Evolutionary conservation across 64 coral and sea anemone species (phyloP), one percentile per base, ranked within the genome.

Genomic region (Trachythela sp.): DNA sequence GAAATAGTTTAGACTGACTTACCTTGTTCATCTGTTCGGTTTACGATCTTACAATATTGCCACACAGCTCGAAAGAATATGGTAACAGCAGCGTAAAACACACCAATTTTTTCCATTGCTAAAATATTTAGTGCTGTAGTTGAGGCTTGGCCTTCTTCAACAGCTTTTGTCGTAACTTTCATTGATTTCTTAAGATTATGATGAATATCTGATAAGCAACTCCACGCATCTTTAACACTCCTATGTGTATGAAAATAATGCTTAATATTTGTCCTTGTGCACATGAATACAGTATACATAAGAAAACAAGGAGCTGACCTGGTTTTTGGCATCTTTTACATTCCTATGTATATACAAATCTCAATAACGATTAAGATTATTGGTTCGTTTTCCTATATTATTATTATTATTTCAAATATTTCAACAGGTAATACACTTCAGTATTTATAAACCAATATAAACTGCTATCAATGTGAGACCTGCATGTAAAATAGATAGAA

Each of bases 41-140:
- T 97, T 43, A 97, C 91, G 30, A 88, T 90, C 40, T 92, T 94
- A 35, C 95, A 97, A 49, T 97, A 97, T 91, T 97, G 92, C 95
- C 95, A 97, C 14, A 97, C 95, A 32, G 95, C 92, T 72, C 94
- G 95, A 50, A 97, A 89, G 87, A 97, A 97, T 27, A 97, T 58
- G 20, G 90, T 90, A 24, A 90, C 90, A 26, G 89, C 59, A 0
- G 95, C 95, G 92, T 92, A 97, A 76, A 97, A 94, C 4, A 97
- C 88, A 9, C 95, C 95, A 89, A 91, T 84, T 42, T 97, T 94
- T 36, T 97, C 95, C 36, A 90, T 24, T 34, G 87, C 80, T 54
- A 80, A 18, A 34, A 80, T 30, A 80, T 80, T 80, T 9, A 80
- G 75, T 15, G 31, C 75, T 36, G 37, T 80, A 11, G 33, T 30